Evolutionary conservation across 2,888 invertebrate species (phyloP), one percentile per base, ranked within the genome.

Genomic region (Tiliacea citrago): DNA sequence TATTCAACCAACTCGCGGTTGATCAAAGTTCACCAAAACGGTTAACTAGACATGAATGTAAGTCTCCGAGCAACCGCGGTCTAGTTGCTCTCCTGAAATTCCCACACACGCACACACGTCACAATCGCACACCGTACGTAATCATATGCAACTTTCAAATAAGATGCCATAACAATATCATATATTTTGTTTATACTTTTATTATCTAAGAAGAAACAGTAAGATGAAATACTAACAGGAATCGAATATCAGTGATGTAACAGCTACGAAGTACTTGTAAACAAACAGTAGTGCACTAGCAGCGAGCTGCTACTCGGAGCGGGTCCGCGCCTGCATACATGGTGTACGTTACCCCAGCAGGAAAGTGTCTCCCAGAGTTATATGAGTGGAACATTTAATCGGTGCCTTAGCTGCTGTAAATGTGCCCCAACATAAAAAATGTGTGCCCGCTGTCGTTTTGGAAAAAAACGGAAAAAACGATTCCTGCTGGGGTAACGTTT

Each of bases 171-270:
- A 57, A 65, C 63, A 69, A 77, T 5, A 7, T 53, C 16, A 39
- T 24, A 49, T 42, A 5, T 55, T n/a, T 45, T 21, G 18, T 66
- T 47, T 29, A 53, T 51, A 35, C 16, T 49, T 18, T 57, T 62
- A 18, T 58, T 60, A 77, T 21, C 10, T 68, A 68, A 35, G 4
- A 35, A 63, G 2, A 58, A 58, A 68, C 76, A 65, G 55, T 49
- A 53, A 73, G 7, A 49, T 29, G 42, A 47, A 47, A 49, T 39
- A 45, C 68, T 65, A 79, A 10, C 60, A 45, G 47, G 21, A 65
- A 53, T 49, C 7, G 29, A 53, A 39, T n/a, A 42, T 13, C 24
- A 68, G 47, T 45, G n/a, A 47, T n/a, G n/a, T n/a, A n/a, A n/a
- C n/a, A n/a, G 35, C 75, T 70, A 80, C 58, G 42, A 63, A 29